Conservation (phyloP, 2,797 vertebrate genomes). For the Sphaeramia orbicularis region DNA sequence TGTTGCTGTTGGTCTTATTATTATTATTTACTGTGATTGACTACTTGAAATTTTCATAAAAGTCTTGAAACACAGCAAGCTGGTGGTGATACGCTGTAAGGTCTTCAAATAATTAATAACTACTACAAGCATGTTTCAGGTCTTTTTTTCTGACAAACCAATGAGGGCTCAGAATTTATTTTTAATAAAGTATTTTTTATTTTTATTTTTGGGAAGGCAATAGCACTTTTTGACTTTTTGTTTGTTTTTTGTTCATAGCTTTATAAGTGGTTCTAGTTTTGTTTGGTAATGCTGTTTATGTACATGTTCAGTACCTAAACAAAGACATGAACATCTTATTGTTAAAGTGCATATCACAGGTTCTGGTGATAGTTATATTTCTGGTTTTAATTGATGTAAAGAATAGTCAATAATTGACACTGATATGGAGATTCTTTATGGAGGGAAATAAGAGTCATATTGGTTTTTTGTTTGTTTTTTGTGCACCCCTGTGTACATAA, state of each 20-base stretch:
- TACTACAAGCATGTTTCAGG: slow-evolving; percentile 9
- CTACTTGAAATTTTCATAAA: slow-evolving; percentile 60
- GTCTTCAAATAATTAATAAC: background rate
- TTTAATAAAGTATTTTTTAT: slow-evolving; percentile 13
- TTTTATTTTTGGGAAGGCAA: slow-evolving; percentile 30
- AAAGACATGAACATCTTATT: slow-evolving; percentile 11
- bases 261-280: slow-evolving; percentile 28
- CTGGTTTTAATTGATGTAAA: slow-evolving; percentile 35
- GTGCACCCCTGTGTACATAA: slow-evolving; percentile 44
- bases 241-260: slow-evolving; percentile 38
- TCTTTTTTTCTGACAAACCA: slow-evolving; percentile 15
- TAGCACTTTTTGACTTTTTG: slow-evolving; percentile 46
- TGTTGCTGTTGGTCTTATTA: slow-evolving; percentile 29
- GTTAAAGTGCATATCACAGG: slow-evolving; percentile 9
- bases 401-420: background rate
- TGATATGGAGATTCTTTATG: slow-evolving; percentile 5
- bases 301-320: slow-evolving; percentile 22
- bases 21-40: slow-evolving; percentile 19
- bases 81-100: slow-evolving; percentile 18
- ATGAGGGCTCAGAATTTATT: slow-evolving; percentile 15
- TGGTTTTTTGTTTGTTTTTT: slow-evolving; percentile 29
- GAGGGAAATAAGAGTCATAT: slow-evolving; percentile 10
- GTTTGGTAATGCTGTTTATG: slow-evolving; percentile 14
- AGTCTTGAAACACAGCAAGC: slow-evolving; percentile 17
- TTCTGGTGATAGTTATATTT: slow-evolving; percentile 2